A percentile compares a stretch with the other conserved stretches of the same genome.
phyloP scores from a whole-genome alignment of 2,888 invertebrate species.

The Stramonita haemastoma region DNA sequence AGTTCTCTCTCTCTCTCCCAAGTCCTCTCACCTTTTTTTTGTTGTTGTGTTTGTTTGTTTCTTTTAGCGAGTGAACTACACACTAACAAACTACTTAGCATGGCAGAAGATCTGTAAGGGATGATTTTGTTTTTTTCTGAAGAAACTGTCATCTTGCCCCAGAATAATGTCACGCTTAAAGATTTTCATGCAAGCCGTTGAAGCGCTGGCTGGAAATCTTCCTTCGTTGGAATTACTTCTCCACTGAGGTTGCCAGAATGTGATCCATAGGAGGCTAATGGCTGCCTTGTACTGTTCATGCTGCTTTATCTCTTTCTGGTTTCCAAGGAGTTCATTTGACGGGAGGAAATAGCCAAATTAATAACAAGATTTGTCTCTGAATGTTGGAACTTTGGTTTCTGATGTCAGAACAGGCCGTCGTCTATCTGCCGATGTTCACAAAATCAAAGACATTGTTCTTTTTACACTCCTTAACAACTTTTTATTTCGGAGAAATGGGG shows the following conservation, averaged over 20 bases:
- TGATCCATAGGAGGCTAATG: background rate
- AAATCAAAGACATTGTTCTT: too few relatives aligned
- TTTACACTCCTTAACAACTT: too few relatives aligned
- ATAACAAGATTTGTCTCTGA: too few relatives aligned
- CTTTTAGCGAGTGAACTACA: background rate
- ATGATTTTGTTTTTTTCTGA: background rate
- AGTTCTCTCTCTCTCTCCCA: background rate
- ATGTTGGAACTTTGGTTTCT: too few relatives aligned
- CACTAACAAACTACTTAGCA: background rate
- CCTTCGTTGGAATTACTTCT: background rate
- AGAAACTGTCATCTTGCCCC: background rate
- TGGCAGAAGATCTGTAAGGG: background rate
- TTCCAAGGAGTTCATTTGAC: too few relatives aligned
- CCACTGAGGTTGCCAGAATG: background rate
- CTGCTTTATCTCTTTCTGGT: background rate
- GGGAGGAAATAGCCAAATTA: too few relatives aligned
- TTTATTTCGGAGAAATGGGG: too few relatives aligned
- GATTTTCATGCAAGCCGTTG: background rate
- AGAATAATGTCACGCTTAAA: background rate
- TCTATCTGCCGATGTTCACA: too few relatives aligned
- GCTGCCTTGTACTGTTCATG: background rate
- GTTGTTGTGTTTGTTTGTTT: too few relatives aligned
- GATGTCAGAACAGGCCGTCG: too few relatives aligned
- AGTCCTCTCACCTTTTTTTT: background rate
- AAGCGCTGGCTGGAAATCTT: background rate